Base-by-base conservation (phyloP, 2,113 vertebrate genomes). In the Empidonax traillii region DNA sequence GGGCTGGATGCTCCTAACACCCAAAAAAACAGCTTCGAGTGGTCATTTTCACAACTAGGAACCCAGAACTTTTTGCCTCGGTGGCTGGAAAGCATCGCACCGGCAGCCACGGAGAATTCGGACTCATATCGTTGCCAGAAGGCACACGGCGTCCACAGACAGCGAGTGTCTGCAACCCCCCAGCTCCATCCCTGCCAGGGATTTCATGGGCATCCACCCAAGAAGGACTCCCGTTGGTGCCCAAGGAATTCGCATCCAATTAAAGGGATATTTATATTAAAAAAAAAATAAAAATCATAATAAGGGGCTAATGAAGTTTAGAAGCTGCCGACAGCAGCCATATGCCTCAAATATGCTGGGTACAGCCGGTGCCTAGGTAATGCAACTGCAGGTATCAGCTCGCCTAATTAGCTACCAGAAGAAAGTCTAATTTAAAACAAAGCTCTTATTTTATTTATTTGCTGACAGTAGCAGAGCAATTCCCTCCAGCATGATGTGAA, bases 351-450 rank as follows among this genome's bases (percentile, higher is more conserved):
- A 87, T 76, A 79, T 10, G 68, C 74, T 46, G 10, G 4, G 81
- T 87, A 72, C 66, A 73, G 74, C 43, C 27, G 66, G 93, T 89
- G 90, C 62, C 90, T 51, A 67, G 84, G 93, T 91, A 95, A 81
- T 73, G 79, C 90, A 81, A 72, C 75, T 90, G 92, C 93, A 96
- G 93, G 91, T 93, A 96, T 49, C 75, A 92, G 94, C 94, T 94
- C 82, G 83, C 69, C 95, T 94, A 96, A 96, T 94, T 93, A 97
- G 76, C 68, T 85, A 92, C 74, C 85, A 95, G 92, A 89, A 94
- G 84, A 95, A 87, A 96, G 90, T 7, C 92, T 93, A 56, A 93
- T 94, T 97, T 95, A 93, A 95, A 94, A 93, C 89, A 94, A 96
- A 94, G 92, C 89, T 88, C 79, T 74, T 80, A 80, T 82, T 94